These are phyloP conservation scores for Orchesella cincta DNA, from an alignment of 1,140 invertebrate species.

Conservation along the genomic window DNA sequence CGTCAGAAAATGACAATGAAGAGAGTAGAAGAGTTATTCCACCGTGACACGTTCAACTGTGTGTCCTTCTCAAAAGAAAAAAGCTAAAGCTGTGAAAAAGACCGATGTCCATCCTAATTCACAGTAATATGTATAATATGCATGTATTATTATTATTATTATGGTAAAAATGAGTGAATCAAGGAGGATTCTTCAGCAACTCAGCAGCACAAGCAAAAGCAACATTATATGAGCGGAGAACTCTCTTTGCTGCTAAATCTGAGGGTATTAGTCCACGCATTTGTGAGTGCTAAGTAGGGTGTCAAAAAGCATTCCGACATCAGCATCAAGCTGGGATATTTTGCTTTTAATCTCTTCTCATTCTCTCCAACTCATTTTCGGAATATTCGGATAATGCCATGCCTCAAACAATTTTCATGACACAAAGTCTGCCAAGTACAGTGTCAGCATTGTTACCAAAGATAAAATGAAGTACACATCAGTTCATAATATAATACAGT, in stretches of 20 bases:
- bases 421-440: too few relatives aligned
- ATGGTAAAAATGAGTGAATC: not conserved
- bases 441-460: too few relatives aligned
- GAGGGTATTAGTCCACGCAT: not conserved
- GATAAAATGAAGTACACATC: not conserved
- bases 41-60: constrained; percentile 9
- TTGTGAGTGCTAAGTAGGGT: constrained; percentile 24
- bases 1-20: not conserved
- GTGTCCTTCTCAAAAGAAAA: not conserved
- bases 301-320: constrained; percentile 22
- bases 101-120: not conserved
- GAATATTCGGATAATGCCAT: not conserved
- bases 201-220: not conserved
- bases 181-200: not conserved
- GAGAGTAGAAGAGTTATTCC: constrained; percentile 1
- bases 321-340: constrained; percentile 14
- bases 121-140: not conserved
- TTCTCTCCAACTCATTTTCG: not conserved
- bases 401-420: too few relatives aligned
- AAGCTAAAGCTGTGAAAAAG: not conserved
- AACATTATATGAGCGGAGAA: not conserved
- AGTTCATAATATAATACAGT: not conserved
- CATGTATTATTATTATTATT: not conserved
- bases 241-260: not conserved
- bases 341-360: not conserved